Percentiles rank a stretch among this genome's conserved stretches.
Evolutionary conservation across 2,888 invertebrate species (phyloP).

Genomic region (Neoascia interrupta): DNA sequence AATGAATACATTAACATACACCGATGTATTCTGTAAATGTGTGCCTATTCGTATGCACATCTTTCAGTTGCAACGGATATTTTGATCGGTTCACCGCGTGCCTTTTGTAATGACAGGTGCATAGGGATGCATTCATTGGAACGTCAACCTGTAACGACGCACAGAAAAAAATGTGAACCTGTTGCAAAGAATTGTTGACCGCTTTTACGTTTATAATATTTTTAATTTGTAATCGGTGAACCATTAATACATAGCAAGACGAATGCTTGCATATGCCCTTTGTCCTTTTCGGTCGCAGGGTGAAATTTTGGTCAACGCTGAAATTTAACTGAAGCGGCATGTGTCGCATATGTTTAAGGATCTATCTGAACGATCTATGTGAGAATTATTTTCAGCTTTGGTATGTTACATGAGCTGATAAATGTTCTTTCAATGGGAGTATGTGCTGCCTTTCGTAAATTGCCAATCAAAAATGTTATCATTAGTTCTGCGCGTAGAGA

Average conservation of each 20-base stretch:
- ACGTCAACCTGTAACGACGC: conserved; percentile 55
- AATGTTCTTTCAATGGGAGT: too few relatives aligned
- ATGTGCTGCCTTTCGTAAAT: too few relatives aligned
- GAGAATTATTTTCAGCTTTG: too few relatives aligned
- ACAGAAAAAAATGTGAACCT: too few relatives aligned
- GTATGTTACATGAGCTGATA: too few relatives aligned
- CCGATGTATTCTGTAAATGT: conserved; percentile 9
- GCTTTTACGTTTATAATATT: not conserved
- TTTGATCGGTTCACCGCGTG: conserved; percentile 62
- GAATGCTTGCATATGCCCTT: conserved; percentile 3
- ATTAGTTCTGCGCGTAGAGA: too few relatives aligned
- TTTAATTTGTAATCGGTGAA: conserved; percentile 40
- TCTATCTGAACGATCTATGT: too few relatives aligned
- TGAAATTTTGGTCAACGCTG: conserved; percentile 1
- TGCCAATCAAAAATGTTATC: too few relatives aligned
- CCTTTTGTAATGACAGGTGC: conserved; percentile 65
- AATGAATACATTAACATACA: too few relatives aligned
- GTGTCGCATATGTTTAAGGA: too few relatives aligned
- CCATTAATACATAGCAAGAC: conserved; percentile 33
- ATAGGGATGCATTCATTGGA: conserved; percentile 43
- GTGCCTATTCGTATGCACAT: conserved; percentile 29
- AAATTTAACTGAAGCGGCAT: too few relatives aligned
- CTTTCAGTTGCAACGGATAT: conserved; percentile 60
- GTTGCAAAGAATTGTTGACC: conserved; percentile 41
- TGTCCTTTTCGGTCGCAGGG: conserved; percentile 21